Percentiles rank a stretch among this genome's conserved stretches.
These are phyloP conservation scores for rat (Rattus norvegicus) DNA, from an alignment of 2,113 vertebrate species.

Conservation along the genomic window DNA sequence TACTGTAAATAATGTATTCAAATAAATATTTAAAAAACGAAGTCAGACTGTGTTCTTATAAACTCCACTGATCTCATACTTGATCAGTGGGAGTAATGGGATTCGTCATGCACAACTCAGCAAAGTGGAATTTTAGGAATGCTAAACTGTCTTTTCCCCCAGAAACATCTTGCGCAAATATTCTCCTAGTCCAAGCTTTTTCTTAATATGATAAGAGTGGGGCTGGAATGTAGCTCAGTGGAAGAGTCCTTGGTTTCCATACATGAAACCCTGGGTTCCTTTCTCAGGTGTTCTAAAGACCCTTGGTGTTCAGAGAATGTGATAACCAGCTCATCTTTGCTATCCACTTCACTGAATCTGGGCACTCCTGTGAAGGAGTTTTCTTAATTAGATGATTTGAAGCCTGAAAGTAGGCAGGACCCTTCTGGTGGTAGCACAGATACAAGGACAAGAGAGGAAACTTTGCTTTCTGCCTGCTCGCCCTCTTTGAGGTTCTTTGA, in stretches of 20 bases:
- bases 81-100: background rate
- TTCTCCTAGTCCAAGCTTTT: background rate
- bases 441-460: background rate
- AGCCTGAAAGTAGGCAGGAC: background rate
- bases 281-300: background rate
- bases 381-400: background rate
- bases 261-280: background rate
- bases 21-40: background rate
- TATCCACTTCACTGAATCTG: background rate
- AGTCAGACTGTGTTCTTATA: background rate
- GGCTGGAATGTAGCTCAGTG: background rate
- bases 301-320: background rate
- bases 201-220: background rate
- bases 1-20: background rate
- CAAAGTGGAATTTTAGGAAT: background rate
- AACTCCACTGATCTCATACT: background rate
- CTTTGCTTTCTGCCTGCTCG: background rate
- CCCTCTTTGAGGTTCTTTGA: background rate
- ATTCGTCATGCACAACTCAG: background rate
- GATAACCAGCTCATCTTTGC: background rate
- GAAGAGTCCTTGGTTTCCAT: background rate
- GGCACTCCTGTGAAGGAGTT: background rate
- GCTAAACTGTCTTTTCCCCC: background rate
- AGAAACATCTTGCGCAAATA: background rate
- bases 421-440: background rate